Conservation (phyloP, 2,888 invertebrate genomes). For the Acleris sparsana region DNA sequence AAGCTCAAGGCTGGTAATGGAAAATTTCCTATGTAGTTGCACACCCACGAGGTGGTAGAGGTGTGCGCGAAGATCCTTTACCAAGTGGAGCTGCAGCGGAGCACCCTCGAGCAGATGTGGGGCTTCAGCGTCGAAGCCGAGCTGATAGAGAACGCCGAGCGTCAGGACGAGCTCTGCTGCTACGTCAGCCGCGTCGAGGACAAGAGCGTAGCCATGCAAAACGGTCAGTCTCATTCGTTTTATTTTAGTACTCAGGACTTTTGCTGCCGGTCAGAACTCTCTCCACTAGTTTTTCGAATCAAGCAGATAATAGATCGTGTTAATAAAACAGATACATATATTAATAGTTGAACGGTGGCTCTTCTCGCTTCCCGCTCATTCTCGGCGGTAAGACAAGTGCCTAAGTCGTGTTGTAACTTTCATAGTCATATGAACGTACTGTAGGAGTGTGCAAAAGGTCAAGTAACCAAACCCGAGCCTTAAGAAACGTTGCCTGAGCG, state of each 20-base stretch:
- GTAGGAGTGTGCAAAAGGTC: too few species aligned
- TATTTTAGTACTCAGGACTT: background rate
- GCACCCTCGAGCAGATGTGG: constrained; percentile 97
- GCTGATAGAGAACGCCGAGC: constrained; percentile 96
- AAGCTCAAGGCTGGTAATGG: too few species aligned
- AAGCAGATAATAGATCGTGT: too few species aligned
- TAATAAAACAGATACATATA: too few species aligned
- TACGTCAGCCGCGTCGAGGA: constrained; percentile 98
- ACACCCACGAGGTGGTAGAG: constrained; percentile 97
- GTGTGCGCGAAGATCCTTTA: constrained; percentile 98
- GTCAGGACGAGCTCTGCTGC: constrained; percentile 98
- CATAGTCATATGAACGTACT: too few species aligned
- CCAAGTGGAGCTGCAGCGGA: constrained; percentile 96
- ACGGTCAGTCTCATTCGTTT: constrained; percentile 85
- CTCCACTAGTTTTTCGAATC: too few species aligned
- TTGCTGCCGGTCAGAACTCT: background rate
- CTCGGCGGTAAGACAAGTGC: too few species aligned
- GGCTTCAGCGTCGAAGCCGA: constrained; percentile 99
- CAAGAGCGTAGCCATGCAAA: constrained; percentile 97
- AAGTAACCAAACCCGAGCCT: too few species aligned
- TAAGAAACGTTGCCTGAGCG: too few species aligned
- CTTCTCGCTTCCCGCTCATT: too few species aligned
- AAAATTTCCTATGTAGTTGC: constrained; percentile 84
- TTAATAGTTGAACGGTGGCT: too few species aligned
- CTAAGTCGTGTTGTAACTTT: too few species aligned